These are phyloP conservation scores for Parotocinclus haroldoi DNA, from an alignment of 2,797 vertebrate species.

Conservation along the genomic window DNA sequence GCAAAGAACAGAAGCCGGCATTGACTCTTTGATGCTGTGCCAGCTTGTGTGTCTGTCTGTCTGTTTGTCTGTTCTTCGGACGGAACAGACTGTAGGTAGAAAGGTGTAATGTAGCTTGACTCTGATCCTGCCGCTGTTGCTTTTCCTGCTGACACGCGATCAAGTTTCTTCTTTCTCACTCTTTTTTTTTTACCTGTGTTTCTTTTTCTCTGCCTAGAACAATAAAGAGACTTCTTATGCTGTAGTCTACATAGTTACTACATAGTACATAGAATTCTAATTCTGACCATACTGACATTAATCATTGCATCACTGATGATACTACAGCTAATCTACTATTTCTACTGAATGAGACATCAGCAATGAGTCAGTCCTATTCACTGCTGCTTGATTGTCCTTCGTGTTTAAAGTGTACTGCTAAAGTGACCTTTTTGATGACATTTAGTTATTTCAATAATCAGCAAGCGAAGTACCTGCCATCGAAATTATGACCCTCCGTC, in stretches of 20 bases:
- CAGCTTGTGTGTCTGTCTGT: neutral
- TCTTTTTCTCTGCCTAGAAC: too few species aligned
- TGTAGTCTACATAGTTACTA: too few species aligned
- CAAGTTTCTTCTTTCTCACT: conserved; percentile 5
- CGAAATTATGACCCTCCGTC: conserved; percentile 38
- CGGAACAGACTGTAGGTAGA: conserved; percentile 33
- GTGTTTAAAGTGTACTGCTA: conserved; percentile 28
- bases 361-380: conserved; percentile 5
- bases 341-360: neutral
- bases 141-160: conserved; percentile 18
- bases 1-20: conserved; percentile 7
- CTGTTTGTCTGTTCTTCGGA: neutral
- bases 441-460: conserved; percentile 41
- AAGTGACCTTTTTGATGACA: conserved; percentile 14
- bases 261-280: too few species aligned
- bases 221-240: too few species aligned
- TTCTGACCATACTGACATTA: too few species aligned
- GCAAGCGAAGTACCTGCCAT: conserved; percentile 25
- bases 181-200: too few species aligned
- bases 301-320: too few species aligned
- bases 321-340: too few species aligned
- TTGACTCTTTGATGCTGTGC: conserved; percentile 12
- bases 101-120: conserved; percentile 32
- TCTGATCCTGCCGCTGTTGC: conserved; percentile 27
- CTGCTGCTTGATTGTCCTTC: conserved; percentile 19